Evolutionary conservation across 2,113 vertebrate genomes (phyloP).

Genomic region (Sigmodon hispidus): DNA sequence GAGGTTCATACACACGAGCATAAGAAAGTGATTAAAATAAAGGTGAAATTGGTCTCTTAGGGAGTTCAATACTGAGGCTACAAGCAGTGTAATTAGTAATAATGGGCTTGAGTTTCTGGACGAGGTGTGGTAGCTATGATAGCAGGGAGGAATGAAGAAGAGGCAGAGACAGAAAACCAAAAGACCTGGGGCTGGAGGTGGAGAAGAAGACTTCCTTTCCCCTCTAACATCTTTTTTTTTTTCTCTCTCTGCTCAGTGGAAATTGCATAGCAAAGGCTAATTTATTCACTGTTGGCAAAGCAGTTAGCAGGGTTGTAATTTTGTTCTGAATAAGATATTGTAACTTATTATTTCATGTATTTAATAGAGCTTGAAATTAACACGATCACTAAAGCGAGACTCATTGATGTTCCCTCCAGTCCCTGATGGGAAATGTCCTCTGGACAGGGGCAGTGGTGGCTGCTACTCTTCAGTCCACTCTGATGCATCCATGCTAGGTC

Average conservation of each 20-base stretch:
- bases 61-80: neutral
- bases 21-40: neutral
- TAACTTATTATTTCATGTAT: constrained; percentile 70
- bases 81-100: neutral
- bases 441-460: too few relatives aligned
- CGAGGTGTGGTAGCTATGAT: neutral
- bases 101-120: neutral
- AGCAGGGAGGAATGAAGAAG: neutral
- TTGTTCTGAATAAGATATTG: constrained; percentile 61
- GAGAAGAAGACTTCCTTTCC: neutral
- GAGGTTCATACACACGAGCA: neutral
- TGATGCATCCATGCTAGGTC: too few relatives aligned
- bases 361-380: constrained; percentile 78
- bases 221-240: neutral
- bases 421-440: neutral
- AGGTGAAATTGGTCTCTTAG: neutral
- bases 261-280: constrained; percentile 54
- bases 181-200: accelerated
- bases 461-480: accelerated
- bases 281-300: constrained; percentile 60
- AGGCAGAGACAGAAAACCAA: neutral
- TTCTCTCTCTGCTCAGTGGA: constrained; percentile 7
- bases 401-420: neutral
- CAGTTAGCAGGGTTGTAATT: constrained; percentile 67
- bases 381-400: constrained; percentile 17